Evolutionary conservation across 2,113 vertebrate genomes (phyloP), one percentile per base, ranked within the genome.

Genomic region (Dromaius novaehollandiae): DNA sequence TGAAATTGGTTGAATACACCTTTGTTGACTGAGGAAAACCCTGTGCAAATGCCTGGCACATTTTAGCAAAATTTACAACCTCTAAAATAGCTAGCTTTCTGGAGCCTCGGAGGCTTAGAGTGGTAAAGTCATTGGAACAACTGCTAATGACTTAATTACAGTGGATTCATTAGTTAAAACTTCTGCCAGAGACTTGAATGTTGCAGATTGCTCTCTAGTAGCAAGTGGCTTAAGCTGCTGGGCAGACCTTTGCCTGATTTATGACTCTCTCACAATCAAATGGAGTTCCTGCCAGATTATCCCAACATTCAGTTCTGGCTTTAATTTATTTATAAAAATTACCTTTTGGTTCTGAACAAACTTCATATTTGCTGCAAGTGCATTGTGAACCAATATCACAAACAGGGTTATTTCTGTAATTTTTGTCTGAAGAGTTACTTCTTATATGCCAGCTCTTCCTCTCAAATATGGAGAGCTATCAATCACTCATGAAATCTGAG

Each of bases 131-230:
- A 50, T 93, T 97, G 73, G 88, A 96, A 93, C 56, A 61, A 96
- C 82, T 91, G 70, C 85, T 96, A 96, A 96, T 93, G 89, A 96
- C 93, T 95, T 98, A 96, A 97, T 97, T 96, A 80, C 90, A 79
- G 82, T 74, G 89, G 65, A 96, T 73, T 93, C 92, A 82, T 95
- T 93, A 95, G 70, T 94, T 97, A 77, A 95, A 92, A 95, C 78
- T 96, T 71, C 73, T 95, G 94, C 85, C 76, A 81, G 88, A 93
- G 82, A 90, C 70, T 96, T 97, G 68, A 92, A 63, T 91, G 69
- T 88, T 79, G 95, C 42, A 69, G 88, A 93, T 97, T 96, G 95
- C 73, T 92, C 64, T 84, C 55, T 90, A 88, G 93, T 96, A 96
- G 90, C 84, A 96, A 94, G 78, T 79, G 71, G 70, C 21, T 96